Evolutionary conservation across 53 echinoderm and acorn worm genomes (phyloP).

Genomic region (Holothuria scabra): DNA sequence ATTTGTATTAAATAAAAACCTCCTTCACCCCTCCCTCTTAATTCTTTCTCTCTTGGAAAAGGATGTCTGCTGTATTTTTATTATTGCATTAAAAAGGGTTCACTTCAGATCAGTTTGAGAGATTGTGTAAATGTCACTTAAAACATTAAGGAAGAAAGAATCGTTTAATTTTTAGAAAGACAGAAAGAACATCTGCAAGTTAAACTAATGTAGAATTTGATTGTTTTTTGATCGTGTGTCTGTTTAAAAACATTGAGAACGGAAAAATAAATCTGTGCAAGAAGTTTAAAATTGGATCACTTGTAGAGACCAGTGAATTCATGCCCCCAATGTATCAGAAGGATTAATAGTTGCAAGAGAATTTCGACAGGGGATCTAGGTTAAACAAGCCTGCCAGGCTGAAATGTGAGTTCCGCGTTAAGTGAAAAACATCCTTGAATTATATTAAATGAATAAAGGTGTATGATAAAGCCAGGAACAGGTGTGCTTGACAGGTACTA

Average conservation of each 20-base stretch:
- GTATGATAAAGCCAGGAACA: not conserved
- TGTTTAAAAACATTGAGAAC: not conserved
- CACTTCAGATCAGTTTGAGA: no score
- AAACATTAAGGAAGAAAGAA: no score
- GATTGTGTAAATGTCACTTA: no score
- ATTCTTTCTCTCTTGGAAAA: no score
- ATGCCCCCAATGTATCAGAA: constrained; percentile 23
- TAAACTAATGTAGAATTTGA: constrained; percentile 6
- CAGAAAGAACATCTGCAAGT: constrained; percentile 12
- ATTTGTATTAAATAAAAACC: no score
- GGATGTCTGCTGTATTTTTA: no score
- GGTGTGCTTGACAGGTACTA: not conserved
- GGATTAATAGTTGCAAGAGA: not conserved
- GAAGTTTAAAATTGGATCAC: constrained; percentile 24
- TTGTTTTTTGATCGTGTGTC: constrained; percentile 19
- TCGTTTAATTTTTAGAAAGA: not conserved
- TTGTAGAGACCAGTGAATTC: not conserved
- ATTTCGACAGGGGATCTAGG: not conserved
- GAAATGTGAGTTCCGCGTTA: constrained; percentile 29
- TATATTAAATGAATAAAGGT: constrained; percentile 21
- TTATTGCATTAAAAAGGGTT: no score
- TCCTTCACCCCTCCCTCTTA: no score
- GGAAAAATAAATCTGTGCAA: constrained; percentile 26
- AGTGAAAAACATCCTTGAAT: constrained; percentile 42
- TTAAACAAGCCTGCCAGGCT: constrained; percentile 15